Evolutionary conservation across 2,797 vertebrate species (phyloP).

Genomic region (Gymnocypris eckloni): DNA sequence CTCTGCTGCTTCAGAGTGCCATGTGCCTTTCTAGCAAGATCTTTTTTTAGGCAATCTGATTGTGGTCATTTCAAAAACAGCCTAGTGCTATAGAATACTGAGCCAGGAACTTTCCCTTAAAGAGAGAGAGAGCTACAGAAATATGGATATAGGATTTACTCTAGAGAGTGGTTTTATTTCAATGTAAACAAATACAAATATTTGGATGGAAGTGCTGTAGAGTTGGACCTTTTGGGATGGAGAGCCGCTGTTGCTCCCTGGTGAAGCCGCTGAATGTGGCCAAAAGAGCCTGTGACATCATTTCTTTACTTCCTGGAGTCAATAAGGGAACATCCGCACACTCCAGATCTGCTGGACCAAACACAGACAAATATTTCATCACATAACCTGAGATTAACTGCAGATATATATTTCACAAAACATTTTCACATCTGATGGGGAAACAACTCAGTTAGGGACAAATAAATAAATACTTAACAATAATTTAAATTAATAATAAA

Average conservation of each 20-base stretch:
- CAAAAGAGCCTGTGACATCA: conserved; percentile 99
- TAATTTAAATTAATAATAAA: neutral
- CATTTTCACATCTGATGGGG: neutral
- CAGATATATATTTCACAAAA: neutral
- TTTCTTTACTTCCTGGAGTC: conserved; percentile 98
- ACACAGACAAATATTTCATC: conserved; percentile 48
- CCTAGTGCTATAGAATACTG: neutral
- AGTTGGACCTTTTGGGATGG: conserved; percentile 93
- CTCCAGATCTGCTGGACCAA: conserved; percentile 87
- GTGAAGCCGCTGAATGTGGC: conserved; percentile 97
- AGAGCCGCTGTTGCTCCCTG: conserved; percentile 94
- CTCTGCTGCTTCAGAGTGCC: conserved; percentile 40
- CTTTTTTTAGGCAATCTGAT: conserved; percentile 48
- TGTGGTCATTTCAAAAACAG: conserved; percentile 30
- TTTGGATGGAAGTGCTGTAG: neutral
- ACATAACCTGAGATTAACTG: neutral
- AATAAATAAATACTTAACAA: neutral
- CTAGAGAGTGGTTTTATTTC: neutral
- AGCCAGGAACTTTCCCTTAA: neutral
- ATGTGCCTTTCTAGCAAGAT: conserved; percentile 54
- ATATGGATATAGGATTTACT: neutral
- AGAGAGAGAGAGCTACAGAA: conserved; percentile 24
- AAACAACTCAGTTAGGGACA: neutral
- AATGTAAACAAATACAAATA: too few species aligned
- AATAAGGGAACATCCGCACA: conserved; percentile 95